Base-by-base conservation (phyloP, 2,888 invertebrate species). In the Drosophila merina region DNA sequence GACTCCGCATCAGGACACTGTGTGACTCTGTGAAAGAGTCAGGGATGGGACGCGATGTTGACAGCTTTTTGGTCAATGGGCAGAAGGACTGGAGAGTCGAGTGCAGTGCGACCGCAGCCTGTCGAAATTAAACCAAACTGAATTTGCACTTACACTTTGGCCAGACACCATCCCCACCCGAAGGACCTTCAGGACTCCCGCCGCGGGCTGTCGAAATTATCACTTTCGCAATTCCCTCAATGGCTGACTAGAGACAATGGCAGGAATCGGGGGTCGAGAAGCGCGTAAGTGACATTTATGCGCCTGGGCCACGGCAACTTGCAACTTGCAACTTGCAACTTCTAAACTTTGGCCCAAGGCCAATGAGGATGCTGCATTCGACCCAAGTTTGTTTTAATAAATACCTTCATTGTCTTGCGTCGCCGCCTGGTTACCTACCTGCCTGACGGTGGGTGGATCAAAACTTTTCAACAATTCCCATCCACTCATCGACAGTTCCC, bases 231-330 rank as follows among this genome's bases (percentile, higher is more conserved):
- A 86, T 87, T 88, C 75, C 81, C 76, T 75, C 72, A 74, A 75
- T 72, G 63, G 66, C 64, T 70, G 72, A 69, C 48, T 59, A 59
- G 44, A 36, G 71, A 80, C 88, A 82, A 82, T 87, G 66, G 56
- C 54, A 45, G 83, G 70, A 51, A 62, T 73, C 74, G 63, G 75
- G 72, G 70, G 62, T 70, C 83, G 75, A 79, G 79, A 72, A 82
- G 83, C 88, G 88, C 80, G 72, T 88, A 85, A 85, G 88, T 88
- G 88, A 85, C 84, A 86, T 88, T 85, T 85, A 88, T 85, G 84
- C 88, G 83, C 84, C 81, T 83, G 72, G 74, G 36, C 36, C 36
- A n/a, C n/a, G 36, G 36, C 36, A 12, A 40, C 49, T 51, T 38
- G 42, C 31, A 14, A 44, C 36, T 38, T 47, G 52, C 20, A 25